phyloP scores from a whole-genome alignment of 2,113 vertebrate species.

The Andinoacara biseriatus region DNA sequence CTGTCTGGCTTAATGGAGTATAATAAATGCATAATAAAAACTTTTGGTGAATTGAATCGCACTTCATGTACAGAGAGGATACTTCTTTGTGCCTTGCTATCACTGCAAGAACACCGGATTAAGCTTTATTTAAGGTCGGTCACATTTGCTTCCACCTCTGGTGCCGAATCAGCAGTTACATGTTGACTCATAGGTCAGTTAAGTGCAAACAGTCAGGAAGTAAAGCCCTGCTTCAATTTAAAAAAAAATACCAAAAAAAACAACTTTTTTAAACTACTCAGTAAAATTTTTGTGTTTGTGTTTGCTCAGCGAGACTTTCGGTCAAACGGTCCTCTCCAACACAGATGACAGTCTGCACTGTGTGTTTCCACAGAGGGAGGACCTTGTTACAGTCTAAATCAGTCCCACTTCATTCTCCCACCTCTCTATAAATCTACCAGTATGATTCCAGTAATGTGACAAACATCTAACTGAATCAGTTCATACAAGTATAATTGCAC shows the following conservation, averaged over 20 bases:
- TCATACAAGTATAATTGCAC: not conserved
- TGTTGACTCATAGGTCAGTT: conserved; percentile 19
- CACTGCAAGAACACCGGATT: not conserved
- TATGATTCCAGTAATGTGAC: not conserved
- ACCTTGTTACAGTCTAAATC: not conserved
- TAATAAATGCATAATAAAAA: not conserved
- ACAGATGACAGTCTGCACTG: not conserved
- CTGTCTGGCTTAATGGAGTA: not conserved
- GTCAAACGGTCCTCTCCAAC: not conserved
- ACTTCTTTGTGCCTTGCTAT: not conserved
- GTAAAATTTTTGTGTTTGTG: not conserved
- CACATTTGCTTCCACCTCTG: conserved; percentile 13
- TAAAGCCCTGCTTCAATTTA: not conserved
- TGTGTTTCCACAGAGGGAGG: not conserved
- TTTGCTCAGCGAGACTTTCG: not conserved
- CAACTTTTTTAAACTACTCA: not conserved
- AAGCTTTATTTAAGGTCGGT: not conserved
- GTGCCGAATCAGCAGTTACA: conserved; percentile 45
- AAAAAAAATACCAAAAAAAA: not conserved
- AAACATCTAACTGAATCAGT: not conserved
- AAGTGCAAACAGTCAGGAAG: conserved; percentile 11
- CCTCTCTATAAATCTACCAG: not conserved
- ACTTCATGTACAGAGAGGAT: not conserved
- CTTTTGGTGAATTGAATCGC: not conserved
- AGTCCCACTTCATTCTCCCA: not conserved